A percentile compares a stretch with the other conserved stretches of the same genome.
phyloP scores from a whole-genome alignment of 2,113 vertebrate species.

The Eulacestoma nigropectus region DNA sequence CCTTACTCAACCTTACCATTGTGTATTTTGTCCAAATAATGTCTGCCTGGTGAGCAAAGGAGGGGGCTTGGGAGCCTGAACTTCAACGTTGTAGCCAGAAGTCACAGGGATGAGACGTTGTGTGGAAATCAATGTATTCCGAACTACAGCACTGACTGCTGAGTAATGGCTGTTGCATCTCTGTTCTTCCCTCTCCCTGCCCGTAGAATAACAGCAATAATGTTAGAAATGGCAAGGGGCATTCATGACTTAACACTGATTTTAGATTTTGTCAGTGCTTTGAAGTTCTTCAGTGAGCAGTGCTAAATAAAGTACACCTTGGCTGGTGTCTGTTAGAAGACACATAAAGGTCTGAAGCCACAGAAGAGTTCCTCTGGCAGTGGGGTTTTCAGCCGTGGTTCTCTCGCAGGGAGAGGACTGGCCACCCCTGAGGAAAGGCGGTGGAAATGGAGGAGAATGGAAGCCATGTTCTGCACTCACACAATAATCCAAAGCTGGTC shows the following conservation, averaged over 20 bases:
- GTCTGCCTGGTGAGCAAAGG: neutral
- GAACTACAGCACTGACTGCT: neutral
- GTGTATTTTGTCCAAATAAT: neutral
- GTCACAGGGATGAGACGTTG: neutral
- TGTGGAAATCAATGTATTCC: neutral
- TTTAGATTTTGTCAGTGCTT: neutral
- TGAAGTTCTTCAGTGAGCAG: neutral
- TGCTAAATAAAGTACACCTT: neutral
- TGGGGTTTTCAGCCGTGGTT: neutral
- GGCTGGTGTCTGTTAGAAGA: rapidly evolving
- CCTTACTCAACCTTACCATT: neutral
- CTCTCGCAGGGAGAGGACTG: neutral
- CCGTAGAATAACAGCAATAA: neutral
- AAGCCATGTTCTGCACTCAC: neutral
- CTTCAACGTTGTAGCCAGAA: neutral
- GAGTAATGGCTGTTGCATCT: neutral
- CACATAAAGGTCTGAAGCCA: neutral
- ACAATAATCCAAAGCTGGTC: neutral
- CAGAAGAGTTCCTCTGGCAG: neutral
- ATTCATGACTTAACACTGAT: neutral
- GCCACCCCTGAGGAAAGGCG: neutral
- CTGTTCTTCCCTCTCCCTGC: neutral
- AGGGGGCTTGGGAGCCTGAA: neutral
- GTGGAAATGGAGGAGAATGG: neutral
- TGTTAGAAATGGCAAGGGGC: neutral